Base-by-base conservation (phyloP, 2,113 vertebrate genomes). In the Alethe diademata region DNA sequence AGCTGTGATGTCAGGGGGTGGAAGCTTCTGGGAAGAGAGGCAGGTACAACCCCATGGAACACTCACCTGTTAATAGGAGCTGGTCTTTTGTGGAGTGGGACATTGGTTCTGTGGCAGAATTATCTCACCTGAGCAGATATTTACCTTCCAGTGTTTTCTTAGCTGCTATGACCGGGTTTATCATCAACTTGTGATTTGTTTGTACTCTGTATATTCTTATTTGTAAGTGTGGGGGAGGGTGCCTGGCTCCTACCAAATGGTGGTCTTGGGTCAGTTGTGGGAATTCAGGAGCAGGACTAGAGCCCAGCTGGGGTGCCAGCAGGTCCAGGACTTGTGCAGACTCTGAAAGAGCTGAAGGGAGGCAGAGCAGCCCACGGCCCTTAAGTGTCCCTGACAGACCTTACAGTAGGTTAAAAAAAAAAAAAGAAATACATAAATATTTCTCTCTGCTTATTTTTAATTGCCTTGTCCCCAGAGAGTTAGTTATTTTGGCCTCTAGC, bases 1-100 rank as follows among this genome's bases (percentile, higher is more conserved):
- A 97, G 94, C 36, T 25, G 53, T 71, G 80, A 67, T 2, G 88
- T 97, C 84, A 95, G 97, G n/a, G 66, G 89, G 80, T 95, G 95
- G 98, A 94, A 87, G 81, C 56, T 97, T 20, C 57, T 76, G 2
- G 97, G 97, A 51, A 90, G 90, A 22, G 66, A 48, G 25, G 38
- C 94, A 62, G 98, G 97, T 96, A 78, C 18, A 75, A 9, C 28
- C 56, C n/a, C 13, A 3, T 13, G 47, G 78, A 43, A 18, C 6
- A 7, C 22, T 54, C 31, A 4, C 67, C 62, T 19, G 2, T 4
- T 31, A 12, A 6, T 5, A 7, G 8, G 23, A 14, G 33, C 40
- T 43, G 58, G 65, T 17, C 51, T 40, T 23, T 23, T 38, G 36
- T 57, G 66, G 29, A 48, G 33, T 1, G 26, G 38, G 53, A 33